Percentiles rank a stretch among this genome's conserved stretches.
phyloP scores from a whole-genome alignment of 2,797 vertebrate species.

The Enteromius argenteus region DNA sequence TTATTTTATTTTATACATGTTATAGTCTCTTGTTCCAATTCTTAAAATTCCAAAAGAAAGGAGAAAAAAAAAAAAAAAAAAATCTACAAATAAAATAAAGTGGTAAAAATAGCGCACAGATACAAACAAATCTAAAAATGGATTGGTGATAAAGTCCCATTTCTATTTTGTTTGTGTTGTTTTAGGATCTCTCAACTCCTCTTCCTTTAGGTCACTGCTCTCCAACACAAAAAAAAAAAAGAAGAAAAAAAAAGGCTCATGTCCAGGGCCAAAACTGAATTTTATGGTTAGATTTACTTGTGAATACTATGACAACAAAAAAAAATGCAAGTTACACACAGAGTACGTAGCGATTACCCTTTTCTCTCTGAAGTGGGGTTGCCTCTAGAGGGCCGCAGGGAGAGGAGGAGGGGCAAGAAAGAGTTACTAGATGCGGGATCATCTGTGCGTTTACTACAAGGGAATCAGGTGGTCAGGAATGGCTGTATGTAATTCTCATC shows the following conservation, averaged over 20 bases:
- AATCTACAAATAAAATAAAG: slow-evolving; percentile 87
- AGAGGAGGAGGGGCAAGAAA: slow-evolving; percentile 31
- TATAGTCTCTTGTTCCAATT: slow-evolving; percentile 78
- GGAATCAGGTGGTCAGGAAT: slow-evolving; percentile 54
- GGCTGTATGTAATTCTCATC: slow-evolving; percentile 35
- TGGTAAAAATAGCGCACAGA: slow-evolving; percentile 89
- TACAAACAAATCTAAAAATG: slow-evolving; percentile 79
- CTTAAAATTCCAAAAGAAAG: slow-evolving; percentile 84
- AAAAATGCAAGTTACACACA: slow-evolving; percentile 88
- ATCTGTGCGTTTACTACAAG: slow-evolving; percentile 55
- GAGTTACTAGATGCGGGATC: slow-evolving; percentile 62
- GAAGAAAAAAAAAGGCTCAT: slow-evolving; percentile 31
- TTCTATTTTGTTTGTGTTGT: slow-evolving; percentile 26
- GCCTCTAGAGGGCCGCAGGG: slow-evolving; percentile 73
- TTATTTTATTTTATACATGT: slow-evolving; percentile 87
- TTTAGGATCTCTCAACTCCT: slow-evolving; percentile 46
- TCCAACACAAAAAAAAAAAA: slow-evolving; percentile 44
- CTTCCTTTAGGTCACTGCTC: slow-evolving; percentile 18
- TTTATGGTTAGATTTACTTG: slow-evolving; percentile 92
- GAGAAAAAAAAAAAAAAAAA: slow-evolving; percentile 69
- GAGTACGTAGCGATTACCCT: slow-evolving; percentile 82
- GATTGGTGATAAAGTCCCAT: slow-evolving; percentile 65
- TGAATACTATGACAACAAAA: slow-evolving; percentile 88
- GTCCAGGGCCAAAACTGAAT: slow-evolving; percentile 68
- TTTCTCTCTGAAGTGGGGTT: slow-evolving; percentile 78